Evolutionary conservation across 2,113 vertebrate species (phyloP), one percentile per base, ranked within the genome.

Genomic region (Melanotaenia duboulayi): DNA sequence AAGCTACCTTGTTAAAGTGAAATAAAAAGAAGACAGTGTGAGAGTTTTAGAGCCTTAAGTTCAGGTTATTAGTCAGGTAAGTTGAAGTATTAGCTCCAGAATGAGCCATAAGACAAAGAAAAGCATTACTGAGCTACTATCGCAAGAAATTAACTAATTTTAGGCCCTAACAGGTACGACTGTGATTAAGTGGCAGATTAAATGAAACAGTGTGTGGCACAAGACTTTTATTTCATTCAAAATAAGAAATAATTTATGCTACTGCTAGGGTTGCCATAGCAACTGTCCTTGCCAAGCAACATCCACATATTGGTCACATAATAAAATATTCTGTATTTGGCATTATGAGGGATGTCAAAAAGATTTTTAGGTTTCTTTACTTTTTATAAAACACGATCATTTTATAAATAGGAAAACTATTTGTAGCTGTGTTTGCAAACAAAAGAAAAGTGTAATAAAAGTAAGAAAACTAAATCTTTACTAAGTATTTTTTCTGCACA

Each of bases 261-360:
- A 7, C 73, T 9, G 23, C 50, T 40, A 44, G 19, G 32, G 86
- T 90, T 81, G 57, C 79, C 50, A 84, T 84, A 60, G 77, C 49
- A 81, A 88, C 87, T 61, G 61, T 59, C 4, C 28, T 61, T 23
- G 51, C 72, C 28, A 60, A 58, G 17, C 32, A 48, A 59, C 14
- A 54, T 16, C 49, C 16, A 28, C 24, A 11, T 71, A 74, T 69
- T 72, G 78, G 71, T 83, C 39, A 40, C 22, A 51, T 32, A 16
- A 49, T 64, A 20, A 12, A 14, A 39, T 56, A 14, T 4, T 11
- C 51, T 25, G 25, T 50, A 59, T 78, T 42, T 71, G 57, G 32
- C 7, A 3, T 37, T 14, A 77, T 14, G 13, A 40, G 63, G 22
- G 2, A 44, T 0, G 19, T 13, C 48, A 59, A 22, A 32, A 54